These are phyloP conservation scores for Benitochromis conjunctus DNA, from an alignment of 2,113 vertebrate species.

Conservation along the genomic window DNA sequence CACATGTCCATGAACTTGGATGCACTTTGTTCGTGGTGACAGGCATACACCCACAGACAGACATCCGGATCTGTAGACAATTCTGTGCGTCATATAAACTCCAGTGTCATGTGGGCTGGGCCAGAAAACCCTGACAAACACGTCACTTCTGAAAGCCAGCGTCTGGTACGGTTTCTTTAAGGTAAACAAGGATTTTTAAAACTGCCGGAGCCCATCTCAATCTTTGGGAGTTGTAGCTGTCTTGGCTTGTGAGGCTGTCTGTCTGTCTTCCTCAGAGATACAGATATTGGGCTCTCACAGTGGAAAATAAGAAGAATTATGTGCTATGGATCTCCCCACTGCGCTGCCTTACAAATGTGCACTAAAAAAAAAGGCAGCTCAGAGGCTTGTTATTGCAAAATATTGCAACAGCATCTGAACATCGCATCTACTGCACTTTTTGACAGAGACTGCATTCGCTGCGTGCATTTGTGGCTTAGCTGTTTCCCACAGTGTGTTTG, in stretches of 20 bases:
- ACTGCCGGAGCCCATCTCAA: slow-evolving; percentile 25
- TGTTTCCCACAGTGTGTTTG: not conserved
- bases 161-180: slow-evolving; percentile 16
- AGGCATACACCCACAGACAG: not conserved
- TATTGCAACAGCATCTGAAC: slow-evolving; percentile 18
- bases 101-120: not conserved
- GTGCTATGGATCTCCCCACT: slow-evolving; percentile 17
- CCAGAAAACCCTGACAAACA: slow-evolving; percentile 23
- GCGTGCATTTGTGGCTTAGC: not conserved
- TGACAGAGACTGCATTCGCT: not conserved
- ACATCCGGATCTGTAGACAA: slow-evolving; percentile 7
- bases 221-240: slow-evolving; percentile 22
- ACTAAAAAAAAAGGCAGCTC: not conserved
- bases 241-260: slow-evolving; percentile 22
- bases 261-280: slow-evolving; percentile 22
- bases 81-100: slow-evolving; percentile 15
- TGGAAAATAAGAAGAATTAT: slow-evolving; percentile 51
- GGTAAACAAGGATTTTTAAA: slow-evolving; percentile 52
- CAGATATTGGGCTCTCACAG: slow-evolving; percentile 21
- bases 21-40: not conserved
- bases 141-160: not conserved
- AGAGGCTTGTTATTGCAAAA: slow-evolving; percentile 11
- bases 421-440: not conserved
- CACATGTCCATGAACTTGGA: not conserved
- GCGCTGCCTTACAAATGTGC: not conserved